Conservation (phyloP, 1,140 invertebrate genomes). For the Cherax quadricarinatus region DNA sequence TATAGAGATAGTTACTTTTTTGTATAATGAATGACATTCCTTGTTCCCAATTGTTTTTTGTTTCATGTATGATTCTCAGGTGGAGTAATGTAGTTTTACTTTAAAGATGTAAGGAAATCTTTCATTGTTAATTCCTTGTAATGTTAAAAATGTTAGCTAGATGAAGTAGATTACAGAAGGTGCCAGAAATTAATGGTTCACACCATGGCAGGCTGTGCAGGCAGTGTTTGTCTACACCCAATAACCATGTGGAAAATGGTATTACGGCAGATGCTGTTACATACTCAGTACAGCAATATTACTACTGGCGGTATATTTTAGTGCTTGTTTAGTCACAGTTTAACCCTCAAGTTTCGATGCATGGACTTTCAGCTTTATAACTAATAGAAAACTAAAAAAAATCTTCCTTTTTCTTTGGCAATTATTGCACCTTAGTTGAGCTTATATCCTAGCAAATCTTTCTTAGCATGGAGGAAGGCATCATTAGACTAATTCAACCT, state of each 20-base stretch:
- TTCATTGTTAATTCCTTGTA: slow-evolving; percentile 33
- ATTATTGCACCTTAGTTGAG: slow-evolving; percentile 31
- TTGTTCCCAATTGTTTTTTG: slow-evolving; percentile 30
- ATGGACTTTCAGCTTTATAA: background rate
- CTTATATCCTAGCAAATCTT: background rate
- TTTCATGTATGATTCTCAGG: background rate
- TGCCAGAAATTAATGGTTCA: background rate
- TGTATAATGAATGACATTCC: slow-evolving; percentile 52
- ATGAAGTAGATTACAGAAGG: background rate
- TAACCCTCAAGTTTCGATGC: background rate
- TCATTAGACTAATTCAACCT: background rate
- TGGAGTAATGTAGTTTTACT: slow-evolving; percentile 6
- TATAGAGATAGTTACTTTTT: background rate
- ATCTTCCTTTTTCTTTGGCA: background rate
- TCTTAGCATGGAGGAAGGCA: slow-evolving; percentile 41
- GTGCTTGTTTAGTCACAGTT: background rate
- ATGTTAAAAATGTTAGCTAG: slow-evolving; percentile 34
- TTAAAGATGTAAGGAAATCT: slow-evolving; percentile 20
- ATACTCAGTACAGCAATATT: background rate
- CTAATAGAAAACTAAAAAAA: background rate
- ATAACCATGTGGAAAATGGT: background rate
- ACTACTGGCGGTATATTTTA: background rate
- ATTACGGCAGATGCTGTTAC: slow-evolving; percentile 24
- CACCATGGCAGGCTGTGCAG: background rate
- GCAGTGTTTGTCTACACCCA: background rate